Evolutionary conservation across 2,113 vertebrate genomes (phyloP).

Genomic region (Jaculus jaculus): DNA sequence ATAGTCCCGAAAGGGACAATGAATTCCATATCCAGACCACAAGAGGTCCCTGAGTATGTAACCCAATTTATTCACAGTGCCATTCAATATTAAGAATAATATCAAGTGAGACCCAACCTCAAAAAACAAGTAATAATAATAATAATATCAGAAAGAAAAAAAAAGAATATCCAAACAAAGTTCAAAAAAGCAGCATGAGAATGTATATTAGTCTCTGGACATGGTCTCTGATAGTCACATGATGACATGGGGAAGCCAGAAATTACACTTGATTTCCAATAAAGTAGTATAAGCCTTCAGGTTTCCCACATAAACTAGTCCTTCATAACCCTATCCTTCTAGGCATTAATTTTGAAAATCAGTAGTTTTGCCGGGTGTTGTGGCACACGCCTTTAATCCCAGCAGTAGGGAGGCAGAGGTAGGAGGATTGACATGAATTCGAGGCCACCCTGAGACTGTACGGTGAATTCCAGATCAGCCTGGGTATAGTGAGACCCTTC

Average conservation of each 20-base stretch:
- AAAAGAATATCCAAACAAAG: not conserved
- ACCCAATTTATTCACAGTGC: constrained; percentile 24
- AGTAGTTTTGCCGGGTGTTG: not conserved
- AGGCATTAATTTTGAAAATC: constrained; percentile 39
- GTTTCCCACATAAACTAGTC: not conserved
- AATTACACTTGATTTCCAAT: constrained; percentile 5
- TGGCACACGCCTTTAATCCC: no score
- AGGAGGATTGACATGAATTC: no score
- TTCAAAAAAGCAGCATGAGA: constrained; percentile 28
- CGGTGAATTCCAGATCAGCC: no score
- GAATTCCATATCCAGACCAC: constrained; percentile 6
- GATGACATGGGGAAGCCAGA: not conserved
- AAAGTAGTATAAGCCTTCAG: not conserved
- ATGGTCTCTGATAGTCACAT: not conserved
- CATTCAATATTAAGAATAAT: constrained; percentile 16
- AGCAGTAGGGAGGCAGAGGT: no score
- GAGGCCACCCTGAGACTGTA: no score
- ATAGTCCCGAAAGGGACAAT: constrained; percentile 44
- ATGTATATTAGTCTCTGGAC: not conserved
- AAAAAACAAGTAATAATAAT: no score
- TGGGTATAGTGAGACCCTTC: no score
- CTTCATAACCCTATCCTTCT: not conserved
- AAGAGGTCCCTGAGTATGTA: not conserved
- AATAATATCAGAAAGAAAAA: constrained; percentile 32
- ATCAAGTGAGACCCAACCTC: no score